These are phyloP conservation scores for Perognathus longimembris DNA, from an alignment of 2,113 vertebrate species.

Conservation along the genomic window DNA sequence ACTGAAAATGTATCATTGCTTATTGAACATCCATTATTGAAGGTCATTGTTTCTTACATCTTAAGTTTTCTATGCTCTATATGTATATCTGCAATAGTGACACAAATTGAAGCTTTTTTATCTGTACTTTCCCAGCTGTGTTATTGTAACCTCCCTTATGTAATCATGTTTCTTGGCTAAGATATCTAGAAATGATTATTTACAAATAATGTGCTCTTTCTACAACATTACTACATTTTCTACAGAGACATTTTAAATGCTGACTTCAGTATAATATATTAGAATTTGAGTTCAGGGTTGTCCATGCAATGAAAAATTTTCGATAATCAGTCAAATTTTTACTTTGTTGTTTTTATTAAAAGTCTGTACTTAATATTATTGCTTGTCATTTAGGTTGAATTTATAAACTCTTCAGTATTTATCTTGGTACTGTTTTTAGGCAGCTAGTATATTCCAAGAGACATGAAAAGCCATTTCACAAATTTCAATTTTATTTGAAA, in stretches of 20 bases:
- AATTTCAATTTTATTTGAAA: constrained; percentile 6
- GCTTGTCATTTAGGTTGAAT: constrained; percentile 8
- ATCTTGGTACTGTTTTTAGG: constrained; percentile 17
- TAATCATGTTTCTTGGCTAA: constrained; percentile 34
- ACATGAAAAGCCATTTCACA: background rate
- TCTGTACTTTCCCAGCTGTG: constrained; percentile 49
- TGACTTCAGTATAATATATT: constrained; percentile 23
- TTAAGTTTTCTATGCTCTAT: background rate
- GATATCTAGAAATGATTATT: constrained; percentile 53
- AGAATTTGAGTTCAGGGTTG: constrained; percentile 45
- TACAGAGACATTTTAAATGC: constrained; percentile 49
- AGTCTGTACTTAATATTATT: background rate
- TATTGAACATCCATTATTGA: background rate
- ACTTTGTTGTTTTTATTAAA: constrained; percentile 27
- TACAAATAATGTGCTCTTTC: constrained; percentile 64
- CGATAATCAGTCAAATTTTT: background rate
- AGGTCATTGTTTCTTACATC: background rate
- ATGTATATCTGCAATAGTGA: background rate
- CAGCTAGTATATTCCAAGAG: background rate
- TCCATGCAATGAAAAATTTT: constrained; percentile 23
- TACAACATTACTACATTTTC: constrained; percentile 39
- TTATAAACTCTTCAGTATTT: background rate
- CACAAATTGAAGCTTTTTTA: background rate
- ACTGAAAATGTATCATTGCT: background rate
- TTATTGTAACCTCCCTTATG: constrained; percentile 41